phyloP scores from a whole-genome alignment of 2,797 vertebrate species.

The Clarias pachynema region DNA sequence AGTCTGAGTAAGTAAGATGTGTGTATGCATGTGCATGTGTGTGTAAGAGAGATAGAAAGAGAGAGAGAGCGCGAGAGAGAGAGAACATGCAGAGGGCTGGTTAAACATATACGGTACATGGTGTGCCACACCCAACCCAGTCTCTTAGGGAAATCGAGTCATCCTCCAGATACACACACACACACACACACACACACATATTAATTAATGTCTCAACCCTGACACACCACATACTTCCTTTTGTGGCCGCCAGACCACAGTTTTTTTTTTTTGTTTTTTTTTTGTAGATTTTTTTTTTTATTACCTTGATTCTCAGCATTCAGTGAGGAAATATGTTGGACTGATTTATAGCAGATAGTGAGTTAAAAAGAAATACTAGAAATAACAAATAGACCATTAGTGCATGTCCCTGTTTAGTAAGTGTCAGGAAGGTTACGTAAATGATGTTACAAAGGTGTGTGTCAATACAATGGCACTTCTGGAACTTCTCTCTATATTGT shows the following conservation, averaged over 20 bases:
- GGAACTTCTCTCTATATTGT: background rate
- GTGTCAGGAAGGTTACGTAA: background rate
- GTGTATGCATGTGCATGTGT: background rate
- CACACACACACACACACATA: conserved; percentile 40
- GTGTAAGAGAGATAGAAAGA: background rate
- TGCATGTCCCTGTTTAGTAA: too few relatives aligned
- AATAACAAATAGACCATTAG: background rate
- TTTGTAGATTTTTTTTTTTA: conserved; percentile 1
- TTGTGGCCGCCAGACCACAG: conserved; percentile 26
- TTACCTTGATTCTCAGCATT: conserved; percentile 27
- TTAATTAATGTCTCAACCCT: conserved; percentile 37
- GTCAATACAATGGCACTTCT: conserved; percentile 14
- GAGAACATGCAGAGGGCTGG: conserved; percentile 27
- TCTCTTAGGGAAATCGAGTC: conserved; percentile 52
- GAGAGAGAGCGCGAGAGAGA: conserved; percentile 11
- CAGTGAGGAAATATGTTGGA: background rate
- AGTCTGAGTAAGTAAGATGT: background rate
- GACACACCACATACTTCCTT: conserved; percentile 47
- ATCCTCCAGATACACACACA: conserved; percentile 23
- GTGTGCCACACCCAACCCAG: conserved; percentile 51
- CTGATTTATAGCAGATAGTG: background rate
- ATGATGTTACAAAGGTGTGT: background rate
- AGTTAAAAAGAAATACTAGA: background rate
- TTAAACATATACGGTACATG: conserved; percentile 34
- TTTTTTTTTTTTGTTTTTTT: conserved; percentile 26